Evolutionary conservation across 2,888 invertebrate genomes (phyloP).

Genomic region (Tetragnatha montana): DNA sequence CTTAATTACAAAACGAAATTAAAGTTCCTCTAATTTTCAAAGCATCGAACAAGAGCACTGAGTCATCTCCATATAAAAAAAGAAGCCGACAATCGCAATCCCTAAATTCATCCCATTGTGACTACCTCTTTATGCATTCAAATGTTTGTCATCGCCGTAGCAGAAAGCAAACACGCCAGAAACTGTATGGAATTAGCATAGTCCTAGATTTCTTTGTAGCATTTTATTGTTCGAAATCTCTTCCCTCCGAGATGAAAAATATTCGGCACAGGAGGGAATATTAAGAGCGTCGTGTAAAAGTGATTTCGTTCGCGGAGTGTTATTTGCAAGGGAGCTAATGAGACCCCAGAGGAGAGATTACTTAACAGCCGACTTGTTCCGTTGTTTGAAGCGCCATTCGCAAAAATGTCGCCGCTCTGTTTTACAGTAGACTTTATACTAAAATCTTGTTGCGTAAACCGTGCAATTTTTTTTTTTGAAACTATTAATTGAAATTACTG

Average conservation of each 20-base stretch:
- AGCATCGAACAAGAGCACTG: no score
- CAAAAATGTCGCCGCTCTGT: background rate
- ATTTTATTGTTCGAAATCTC: conserved; percentile 13
- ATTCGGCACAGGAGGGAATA: conserved; percentile 10
- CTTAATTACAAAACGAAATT: no score
- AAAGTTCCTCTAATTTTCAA: no score
- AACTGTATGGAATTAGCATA: background rate
- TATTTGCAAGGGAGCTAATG: conserved; percentile 42
- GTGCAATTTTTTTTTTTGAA: no score
- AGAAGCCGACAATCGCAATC: no score
- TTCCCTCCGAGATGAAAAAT: background rate
- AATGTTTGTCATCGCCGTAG: background rate
- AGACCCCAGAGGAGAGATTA: conserved; percentile 1
- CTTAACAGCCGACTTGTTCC: conserved; percentile 18
- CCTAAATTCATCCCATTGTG: background rate
- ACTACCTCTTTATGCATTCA: background rate
- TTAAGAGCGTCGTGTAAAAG: background rate
- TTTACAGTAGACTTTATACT: conserved; percentile 13
- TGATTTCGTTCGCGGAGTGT: background rate
- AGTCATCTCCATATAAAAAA: no score
- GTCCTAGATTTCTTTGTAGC: no score
- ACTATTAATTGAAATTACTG: no score
- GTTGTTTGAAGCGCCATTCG: conserved; percentile 7
- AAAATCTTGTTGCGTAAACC: background rate
- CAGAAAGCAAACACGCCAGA: background rate